Evolutionary conservation across 1,140 invertebrate genomes (phyloP).

Genomic region (Brevipalpus yothersi): DNA sequence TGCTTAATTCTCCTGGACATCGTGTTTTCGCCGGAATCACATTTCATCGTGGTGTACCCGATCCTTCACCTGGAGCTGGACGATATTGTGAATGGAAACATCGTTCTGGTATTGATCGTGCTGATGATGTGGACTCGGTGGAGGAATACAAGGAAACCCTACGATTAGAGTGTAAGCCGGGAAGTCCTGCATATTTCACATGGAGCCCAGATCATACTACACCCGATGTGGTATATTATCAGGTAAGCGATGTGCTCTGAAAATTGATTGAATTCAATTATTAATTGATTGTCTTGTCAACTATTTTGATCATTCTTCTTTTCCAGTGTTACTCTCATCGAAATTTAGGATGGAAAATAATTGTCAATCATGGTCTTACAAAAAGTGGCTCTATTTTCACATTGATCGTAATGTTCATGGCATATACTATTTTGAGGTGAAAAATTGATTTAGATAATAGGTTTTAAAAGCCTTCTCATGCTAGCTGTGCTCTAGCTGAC

Average conservation of each 20-base stretch:
- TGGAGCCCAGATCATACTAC: constrained; percentile 68
- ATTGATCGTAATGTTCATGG: too few relatives aligned
- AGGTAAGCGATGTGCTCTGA: constrained; percentile 27
- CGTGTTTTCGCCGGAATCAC: constrained; percentile 1
- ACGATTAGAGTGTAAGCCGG: constrained; percentile 47
- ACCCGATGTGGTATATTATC: constrained; percentile 74
- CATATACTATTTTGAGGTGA: too few relatives aligned
- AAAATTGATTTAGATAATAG: too few relatives aligned
- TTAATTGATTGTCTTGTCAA: background rate
- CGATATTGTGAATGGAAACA: constrained; percentile 50
- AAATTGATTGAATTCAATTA: background rate
- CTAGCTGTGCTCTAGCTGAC: too few relatives aligned
- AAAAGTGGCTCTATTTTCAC: too few relatives aligned
- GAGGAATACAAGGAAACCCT: constrained; percentile 64
- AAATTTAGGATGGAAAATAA: constrained; percentile 77
- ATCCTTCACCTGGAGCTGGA: constrained; percentile 21
- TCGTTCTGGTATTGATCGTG: constrained; percentile 39
- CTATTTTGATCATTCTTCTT: constrained; percentile 34
- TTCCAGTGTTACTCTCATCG: constrained; percentile 75
- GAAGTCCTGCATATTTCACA: constrained; percentile 45
- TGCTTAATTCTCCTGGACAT: constrained; percentile 30
- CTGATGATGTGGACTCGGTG: constrained; percentile 48
- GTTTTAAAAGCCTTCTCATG: too few relatives aligned
- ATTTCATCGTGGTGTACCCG: constrained; percentile 1
- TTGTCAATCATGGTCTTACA: background rate